phyloP scores from a whole-genome alignment of 2,797 vertebrate species.

The Sebastes oblongus region DNA sequence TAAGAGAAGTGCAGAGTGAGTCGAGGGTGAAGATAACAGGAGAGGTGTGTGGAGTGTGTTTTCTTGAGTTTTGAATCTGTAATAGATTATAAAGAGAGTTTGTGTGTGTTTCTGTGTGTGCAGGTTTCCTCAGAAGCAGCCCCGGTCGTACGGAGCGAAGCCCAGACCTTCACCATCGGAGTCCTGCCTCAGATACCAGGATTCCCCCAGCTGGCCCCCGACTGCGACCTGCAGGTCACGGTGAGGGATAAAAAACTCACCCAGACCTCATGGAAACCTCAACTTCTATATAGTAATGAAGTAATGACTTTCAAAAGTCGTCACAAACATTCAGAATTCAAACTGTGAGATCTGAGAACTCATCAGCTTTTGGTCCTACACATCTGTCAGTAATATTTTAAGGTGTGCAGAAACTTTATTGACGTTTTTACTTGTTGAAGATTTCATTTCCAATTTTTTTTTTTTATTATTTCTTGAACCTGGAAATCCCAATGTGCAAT shows the following conservation, averaged over 20 bases:
- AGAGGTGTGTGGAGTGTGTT: background rate
- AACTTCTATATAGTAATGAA: too few relatives aligned
- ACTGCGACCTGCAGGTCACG: slow-evolving; percentile 90
- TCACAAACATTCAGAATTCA: too few relatives aligned
- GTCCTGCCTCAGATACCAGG: slow-evolving; percentile 87
- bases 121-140: slow-evolving; percentile 86
- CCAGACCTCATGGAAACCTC: too few relatives aligned
- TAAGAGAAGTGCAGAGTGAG: background rate
- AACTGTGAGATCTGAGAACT: too few relatives aligned
- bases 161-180: slow-evolving; percentile 88
- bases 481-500: background rate
- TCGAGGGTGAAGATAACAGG: background rate
- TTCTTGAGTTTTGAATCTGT: background rate
- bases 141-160: slow-evolving; percentile 75
- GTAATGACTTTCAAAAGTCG: too few relatives aligned
- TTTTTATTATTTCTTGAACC: background rate
- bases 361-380: too few relatives aligned
- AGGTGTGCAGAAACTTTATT: background rate
- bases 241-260: slow-evolving; percentile 76
- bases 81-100: too few relatives aligned
- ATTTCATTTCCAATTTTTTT: too few relatives aligned
- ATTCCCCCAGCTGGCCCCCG: slow-evolving; percentile 84
- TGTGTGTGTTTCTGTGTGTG: background rate
- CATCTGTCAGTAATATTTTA: background rate
- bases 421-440: background rate